Conservation (phyloP, 2,888 invertebrate species). For the Heliconius aoede region DNA sequence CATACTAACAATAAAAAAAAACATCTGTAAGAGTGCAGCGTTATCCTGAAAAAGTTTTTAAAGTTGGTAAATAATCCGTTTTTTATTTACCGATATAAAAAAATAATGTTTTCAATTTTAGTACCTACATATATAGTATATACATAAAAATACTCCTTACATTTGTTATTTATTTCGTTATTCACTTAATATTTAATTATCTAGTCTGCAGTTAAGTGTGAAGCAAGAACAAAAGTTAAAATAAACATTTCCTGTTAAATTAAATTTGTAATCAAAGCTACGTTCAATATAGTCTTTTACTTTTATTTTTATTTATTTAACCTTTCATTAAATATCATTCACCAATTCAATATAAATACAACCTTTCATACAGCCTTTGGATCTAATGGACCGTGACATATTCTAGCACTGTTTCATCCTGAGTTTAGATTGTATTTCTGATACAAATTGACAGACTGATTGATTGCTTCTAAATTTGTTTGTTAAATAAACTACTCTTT, state of each 20-base stretch:
- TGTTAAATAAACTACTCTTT: background rate
- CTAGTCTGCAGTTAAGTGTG: background rate
- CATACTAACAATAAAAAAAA: background rate
- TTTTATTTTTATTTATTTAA: conserved; percentile 17
- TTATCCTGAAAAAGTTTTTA: no score
- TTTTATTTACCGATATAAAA: background rate
- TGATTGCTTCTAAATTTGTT: background rate
- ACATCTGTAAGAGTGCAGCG: background rate
- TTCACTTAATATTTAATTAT: background rate
- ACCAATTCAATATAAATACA: conserved; percentile 23
- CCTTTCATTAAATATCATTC: conserved; percentile 28
- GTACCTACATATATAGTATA: background rate
- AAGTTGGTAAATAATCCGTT: no score
- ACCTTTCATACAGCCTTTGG: conserved; percentile 34
- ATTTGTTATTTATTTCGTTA: background rate
- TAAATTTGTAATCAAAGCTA: background rate
- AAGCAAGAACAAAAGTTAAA: background rate
- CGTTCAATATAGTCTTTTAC: background rate
- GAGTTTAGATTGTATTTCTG: background rate
- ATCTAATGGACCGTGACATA: conserved; percentile 31
- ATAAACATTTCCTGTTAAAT: background rate
- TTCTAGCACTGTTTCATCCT: conserved; percentile 21
- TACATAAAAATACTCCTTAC: background rate
- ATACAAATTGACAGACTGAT: background rate
- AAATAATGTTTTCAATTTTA: background rate